phyloP scores from a whole-genome alignment of 1,140 invertebrate species.

The Drosophila insularis region DNA sequence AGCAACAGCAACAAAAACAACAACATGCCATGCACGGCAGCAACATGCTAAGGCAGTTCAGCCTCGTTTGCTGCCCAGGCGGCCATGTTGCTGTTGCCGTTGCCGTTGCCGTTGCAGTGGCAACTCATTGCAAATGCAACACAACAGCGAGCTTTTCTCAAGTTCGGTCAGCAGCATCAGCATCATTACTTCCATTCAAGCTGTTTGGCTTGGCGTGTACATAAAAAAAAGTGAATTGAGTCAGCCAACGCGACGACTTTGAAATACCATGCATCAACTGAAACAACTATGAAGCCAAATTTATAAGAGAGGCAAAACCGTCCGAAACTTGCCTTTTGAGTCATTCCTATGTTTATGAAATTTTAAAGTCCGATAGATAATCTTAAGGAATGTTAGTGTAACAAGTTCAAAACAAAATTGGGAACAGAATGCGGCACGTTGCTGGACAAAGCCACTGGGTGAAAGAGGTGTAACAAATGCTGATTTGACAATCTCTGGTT shows the following conservation, averaged over 20 bases:
- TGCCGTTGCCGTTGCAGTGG: slow-evolving; percentile 49
- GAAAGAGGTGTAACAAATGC: no score
- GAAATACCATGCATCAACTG: not conserved
- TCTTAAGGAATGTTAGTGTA: no score
- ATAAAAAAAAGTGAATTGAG: slow-evolving; percentile 53
- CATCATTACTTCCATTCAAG: slow-evolving; percentile 81
- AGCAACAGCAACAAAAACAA: no score
- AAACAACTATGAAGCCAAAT: slow-evolving; percentile 23
- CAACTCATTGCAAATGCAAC: slow-evolving; percentile 79
- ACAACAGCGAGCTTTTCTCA: slow-evolving; percentile 75
- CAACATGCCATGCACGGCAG: slow-evolving; percentile 54
- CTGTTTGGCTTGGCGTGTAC: slow-evolving; percentile 78
- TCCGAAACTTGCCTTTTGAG: no score
- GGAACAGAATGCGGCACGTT: no score
- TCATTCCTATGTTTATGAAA: no score
- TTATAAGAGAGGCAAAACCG: no score
- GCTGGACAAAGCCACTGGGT: no score
- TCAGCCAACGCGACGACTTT: no score
- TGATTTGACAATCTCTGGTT: no score
- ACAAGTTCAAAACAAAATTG: no score
- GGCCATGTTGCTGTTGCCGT: slow-evolving; percentile 78
- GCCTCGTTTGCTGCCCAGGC: slow-evolving; percentile 79
- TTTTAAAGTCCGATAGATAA: no score
- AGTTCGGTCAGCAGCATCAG: slow-evolving; percentile 55
- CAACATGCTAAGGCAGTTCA: slow-evolving; percentile 79